Evolutionary conservation across 2,113 vertebrate genomes (phyloP).

Genomic region (Zosterops lateralis): DNA sequence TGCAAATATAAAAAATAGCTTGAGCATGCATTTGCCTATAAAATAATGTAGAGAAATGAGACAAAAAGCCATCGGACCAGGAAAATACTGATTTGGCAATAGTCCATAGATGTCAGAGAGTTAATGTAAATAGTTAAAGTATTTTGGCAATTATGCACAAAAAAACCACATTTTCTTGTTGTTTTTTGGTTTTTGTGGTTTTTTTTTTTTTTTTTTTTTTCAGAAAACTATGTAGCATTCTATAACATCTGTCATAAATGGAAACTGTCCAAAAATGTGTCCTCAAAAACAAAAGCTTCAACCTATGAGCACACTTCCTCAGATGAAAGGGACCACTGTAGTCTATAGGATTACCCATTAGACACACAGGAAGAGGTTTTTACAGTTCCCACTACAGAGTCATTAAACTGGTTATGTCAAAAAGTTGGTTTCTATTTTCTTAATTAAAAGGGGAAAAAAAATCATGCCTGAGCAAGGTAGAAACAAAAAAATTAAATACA

Average conservation of each 20-base stretch:
- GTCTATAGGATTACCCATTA: neutral
- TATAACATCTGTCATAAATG: neutral
- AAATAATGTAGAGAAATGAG: neutral
- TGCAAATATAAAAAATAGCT: neutral
- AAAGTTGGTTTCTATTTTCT: neutral
- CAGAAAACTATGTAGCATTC: neutral
- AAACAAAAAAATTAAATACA: neutral
- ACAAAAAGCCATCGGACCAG: neutral
- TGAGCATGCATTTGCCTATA: neutral
- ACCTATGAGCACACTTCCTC: neutral
- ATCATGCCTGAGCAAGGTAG: neutral
- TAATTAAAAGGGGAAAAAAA: neutral
- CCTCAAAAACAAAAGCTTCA: neutral
- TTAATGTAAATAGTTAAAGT: neutral
- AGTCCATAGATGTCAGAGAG: neutral
- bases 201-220: neutral
- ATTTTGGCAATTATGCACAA: neutral
- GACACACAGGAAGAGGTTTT: neutral
- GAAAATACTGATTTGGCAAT: neutral
- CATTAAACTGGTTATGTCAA: neutral
- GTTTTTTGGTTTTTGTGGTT: neutral
- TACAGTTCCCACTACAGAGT: neutral
- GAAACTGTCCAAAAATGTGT: neutral
- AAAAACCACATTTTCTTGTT: neutral
- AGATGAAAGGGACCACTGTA: neutral